These are phyloP conservation scores for Andricus grossulariae DNA, from an alignment of 1,140 invertebrate genomes.

Conservation along the genomic window DNA sequence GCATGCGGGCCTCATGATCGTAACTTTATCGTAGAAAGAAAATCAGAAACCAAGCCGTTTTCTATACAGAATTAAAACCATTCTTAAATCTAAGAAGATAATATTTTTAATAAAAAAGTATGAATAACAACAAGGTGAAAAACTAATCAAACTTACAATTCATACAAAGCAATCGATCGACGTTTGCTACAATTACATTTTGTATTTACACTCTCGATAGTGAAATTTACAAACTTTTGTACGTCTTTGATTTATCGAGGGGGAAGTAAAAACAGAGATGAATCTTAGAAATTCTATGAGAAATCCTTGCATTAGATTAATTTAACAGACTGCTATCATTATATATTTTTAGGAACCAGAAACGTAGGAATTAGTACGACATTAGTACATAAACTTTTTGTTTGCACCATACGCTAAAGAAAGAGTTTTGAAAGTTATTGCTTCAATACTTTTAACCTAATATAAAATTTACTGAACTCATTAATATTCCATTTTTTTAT, in stretches of 20 bases:
- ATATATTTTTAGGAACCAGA: too few species aligned
- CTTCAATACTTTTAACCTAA: too few species aligned
- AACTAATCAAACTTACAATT: neutral
- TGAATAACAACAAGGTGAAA: neutral
- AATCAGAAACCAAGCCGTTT: neutral
- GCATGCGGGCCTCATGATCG: neutral
- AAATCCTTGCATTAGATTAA: too few species aligned
- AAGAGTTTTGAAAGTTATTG: too few species aligned
- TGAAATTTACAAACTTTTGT: slow-evolving; percentile 19
- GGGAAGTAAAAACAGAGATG: neutral
- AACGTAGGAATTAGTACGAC: too few species aligned
- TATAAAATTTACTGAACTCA: too few species aligned
- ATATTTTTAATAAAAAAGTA: slow-evolving; percentile 11
- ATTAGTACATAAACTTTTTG: too few species aligned
- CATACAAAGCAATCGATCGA: neutral
- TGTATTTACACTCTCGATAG: slow-evolving; percentile 22
- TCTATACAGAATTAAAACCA: neutral
- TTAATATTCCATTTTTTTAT: too few species aligned
- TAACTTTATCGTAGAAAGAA: neutral
- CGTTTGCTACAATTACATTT: slow-evolving; percentile 13
- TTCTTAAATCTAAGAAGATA: neutral
- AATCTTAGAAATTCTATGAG: neutral
- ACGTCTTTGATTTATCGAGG: slow-evolving; percentile 18
- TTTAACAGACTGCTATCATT: too few species aligned
- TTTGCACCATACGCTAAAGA: too few species aligned